Base-by-base conservation (phyloP, 2,888 invertebrate genomes). In the Caenorhabditis sp. region DNA sequence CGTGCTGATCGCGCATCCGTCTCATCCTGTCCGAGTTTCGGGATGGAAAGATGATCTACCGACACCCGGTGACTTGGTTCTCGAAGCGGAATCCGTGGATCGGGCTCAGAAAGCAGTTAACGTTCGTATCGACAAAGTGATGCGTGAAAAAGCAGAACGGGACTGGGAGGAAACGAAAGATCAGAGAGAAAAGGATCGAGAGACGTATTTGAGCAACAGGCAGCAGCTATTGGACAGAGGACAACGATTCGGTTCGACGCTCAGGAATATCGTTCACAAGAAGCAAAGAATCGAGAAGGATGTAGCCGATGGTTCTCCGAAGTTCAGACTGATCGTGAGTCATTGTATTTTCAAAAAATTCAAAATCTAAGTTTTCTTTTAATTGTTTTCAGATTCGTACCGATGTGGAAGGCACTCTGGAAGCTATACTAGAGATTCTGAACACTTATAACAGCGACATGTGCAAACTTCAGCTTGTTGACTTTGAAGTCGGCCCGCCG, bases 371-470 rank as follows among this genome's bases (percentile, higher is more conserved):
- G n/a, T n/a, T 22, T 64, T 9, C 37, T 26, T 58, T 13, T 13
- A 13, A 11, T 40, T 40, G 11, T 6, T 40, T 40, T 13, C 40
- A 40, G 84, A 47, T 90, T 6, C 88, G 89, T 40, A 96, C 96
- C 24, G 99, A 99, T 93, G 98, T 98, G 1, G 95, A 96, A 92
- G 99, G 99, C 0, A 97, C 97, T 0, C 95, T 98, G 53, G 98
- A 99, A 92, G 98, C 98, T 0, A 95, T 99, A 84, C 92, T 97
- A 82, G 96, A 98, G 92, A 95, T 96, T 11, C 92, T 99, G 69
- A 95, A 95, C 85, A 95, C 96, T 0, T 99, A 98, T 90, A 61
- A 84, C 74, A 80, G 83, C 28, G 84, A 88, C 0, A 40, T 92
- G 76, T 97, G 97, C 89, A 94, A 94, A 56, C 93, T 99, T 15